Evolutionary conservation across 1,140 invertebrate genomes (phyloP).

Genomic region (Brachionus asplanchnoidis): DNA sequence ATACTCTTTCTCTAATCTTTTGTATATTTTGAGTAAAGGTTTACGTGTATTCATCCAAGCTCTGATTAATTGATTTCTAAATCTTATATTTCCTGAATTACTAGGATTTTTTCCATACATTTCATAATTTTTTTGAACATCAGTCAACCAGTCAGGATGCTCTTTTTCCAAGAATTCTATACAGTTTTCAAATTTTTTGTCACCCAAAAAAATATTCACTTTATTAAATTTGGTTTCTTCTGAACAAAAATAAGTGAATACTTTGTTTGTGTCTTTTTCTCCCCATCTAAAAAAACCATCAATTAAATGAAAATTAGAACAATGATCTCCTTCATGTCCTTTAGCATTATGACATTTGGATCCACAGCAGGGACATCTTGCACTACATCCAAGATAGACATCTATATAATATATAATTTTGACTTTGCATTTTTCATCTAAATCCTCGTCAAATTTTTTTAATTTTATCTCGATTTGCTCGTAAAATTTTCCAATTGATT

Average conservation of each 20-base stretch:
- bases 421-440: not conserved
- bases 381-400: not conserved
- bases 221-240: not conserved
- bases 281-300: not conserved
- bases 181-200: not conserved
- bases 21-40: not conserved
- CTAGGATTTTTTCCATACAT: too few species aligned
- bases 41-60: conserved; percentile 7
- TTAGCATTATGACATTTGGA: conserved; percentile 17
- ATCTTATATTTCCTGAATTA: not conserved
- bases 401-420: not conserved
- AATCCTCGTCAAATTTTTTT: not conserved
- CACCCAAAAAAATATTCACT: not conserved
- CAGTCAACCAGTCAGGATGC: not conserved
- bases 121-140: not conserved
- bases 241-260: not conserved
- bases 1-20: not conserved
- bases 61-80: not conserved
- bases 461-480: not conserved
- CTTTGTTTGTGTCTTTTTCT: not conserved
- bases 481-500: not conserved
- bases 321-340: not conserved
- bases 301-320: not conserved
- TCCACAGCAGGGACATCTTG: too few species aligned
- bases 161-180: not conserved